These are phyloP conservation scores for Cherax destructor DNA, from an alignment of 1,140 invertebrate species.

Conservation along the genomic window DNA sequence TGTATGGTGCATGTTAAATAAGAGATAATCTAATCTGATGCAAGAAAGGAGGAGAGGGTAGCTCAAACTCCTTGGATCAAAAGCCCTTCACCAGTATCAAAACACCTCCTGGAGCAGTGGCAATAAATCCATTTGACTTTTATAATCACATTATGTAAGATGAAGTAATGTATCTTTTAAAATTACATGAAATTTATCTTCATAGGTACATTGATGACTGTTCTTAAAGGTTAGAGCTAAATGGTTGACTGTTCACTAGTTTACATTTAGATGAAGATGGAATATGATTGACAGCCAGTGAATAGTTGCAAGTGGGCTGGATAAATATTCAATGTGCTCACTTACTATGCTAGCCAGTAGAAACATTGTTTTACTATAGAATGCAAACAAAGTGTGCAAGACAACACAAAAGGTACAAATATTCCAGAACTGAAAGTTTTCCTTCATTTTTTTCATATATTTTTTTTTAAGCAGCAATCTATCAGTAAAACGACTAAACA, in stretches of 20 bases:
- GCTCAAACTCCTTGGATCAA: too few species aligned
- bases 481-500: not conserved
- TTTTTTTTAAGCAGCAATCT: not conserved
- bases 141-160: too few species aligned
- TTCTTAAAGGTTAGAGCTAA: not conserved
- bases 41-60: too few species aligned
- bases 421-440: not conserved
- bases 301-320: not conserved
- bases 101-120: too few species aligned
- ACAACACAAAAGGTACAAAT: conserved; percentile 4
- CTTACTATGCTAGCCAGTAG: not conserved
- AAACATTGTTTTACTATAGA: not conserved
- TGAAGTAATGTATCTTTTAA: too few species aligned
- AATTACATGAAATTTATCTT: too few species aligned
- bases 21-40: too few species aligned
- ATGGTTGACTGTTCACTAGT: not conserved
- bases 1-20: too few species aligned
- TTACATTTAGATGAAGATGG: not conserved
- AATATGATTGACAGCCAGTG: not conserved
- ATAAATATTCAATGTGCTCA: not conserved
- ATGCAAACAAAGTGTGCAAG: not conserved
- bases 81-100: too few species aligned
- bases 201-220: too few species aligned
- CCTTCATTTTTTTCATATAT: not conserved
- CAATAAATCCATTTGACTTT: too few species aligned